Evolutionary conservation across 2,888 invertebrate genomes (phyloP), one percentile per base, ranked within the genome.

Genomic region (Callyntrura sp.): DNA sequence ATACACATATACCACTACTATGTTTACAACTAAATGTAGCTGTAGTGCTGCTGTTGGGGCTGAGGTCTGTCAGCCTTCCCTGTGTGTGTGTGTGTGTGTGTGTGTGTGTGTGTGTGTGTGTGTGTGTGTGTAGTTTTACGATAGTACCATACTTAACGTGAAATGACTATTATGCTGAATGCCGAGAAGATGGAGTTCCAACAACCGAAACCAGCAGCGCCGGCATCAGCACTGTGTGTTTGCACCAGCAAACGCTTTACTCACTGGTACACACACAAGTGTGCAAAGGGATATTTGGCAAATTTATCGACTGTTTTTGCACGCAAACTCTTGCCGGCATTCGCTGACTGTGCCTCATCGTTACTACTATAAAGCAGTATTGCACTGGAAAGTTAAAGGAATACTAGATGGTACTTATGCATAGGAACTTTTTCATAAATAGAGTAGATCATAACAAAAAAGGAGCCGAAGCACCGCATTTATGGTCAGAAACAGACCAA

Each of bases 251-350:
- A n/a, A n/a, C n/a, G n/a, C n/a, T 3, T 23, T 25, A 62, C 62
- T 25, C 23, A n/a, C 25, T 25, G 62, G 6, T 14, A 9, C 17
- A 60, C 17, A 60, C 57, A 51, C 57, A 60, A 20, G 3, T 6
- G 20, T 3, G 20, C 17, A 60, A 12, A 6, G 6, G 62, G 25
- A 5, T 28, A 35, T 45, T 88, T 90, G 89, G 89, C 91, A 89
- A 91, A 91, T 90, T 90, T 91, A 91, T 91, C 91, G 91, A 91
- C 91, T 91, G 48, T 82, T 90, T 90, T 85, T 91, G 90, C 90
- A 91, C 91, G 91, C 91, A 91, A 90, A 91, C 91, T 91, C 91
- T 90, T 90, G 70, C 90, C 90, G 90, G 90, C 85, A 79, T 81
- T 17, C 45, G 43, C 6, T 45, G 17, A 45, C 45, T 20, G 14